phyloP scores from a whole-genome alignment of 1,140 invertebrate species.

The Acromyrmex heyeri region DNA sequence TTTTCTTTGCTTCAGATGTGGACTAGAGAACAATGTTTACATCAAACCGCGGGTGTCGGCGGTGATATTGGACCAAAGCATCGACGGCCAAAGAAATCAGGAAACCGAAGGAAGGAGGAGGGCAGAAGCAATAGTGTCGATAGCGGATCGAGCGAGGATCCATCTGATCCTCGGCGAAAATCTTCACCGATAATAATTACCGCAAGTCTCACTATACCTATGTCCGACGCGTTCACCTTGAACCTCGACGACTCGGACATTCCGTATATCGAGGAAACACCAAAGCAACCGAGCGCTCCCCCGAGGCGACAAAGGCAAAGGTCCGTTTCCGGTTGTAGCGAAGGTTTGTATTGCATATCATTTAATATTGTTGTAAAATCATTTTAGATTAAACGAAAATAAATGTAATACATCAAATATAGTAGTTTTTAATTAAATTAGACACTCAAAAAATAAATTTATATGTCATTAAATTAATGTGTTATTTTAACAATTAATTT shows the following conservation, averaged over 20 bases:
- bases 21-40: slow-evolving; percentile 91
- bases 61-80: slow-evolving; percentile 83
- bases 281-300: slow-evolving; percentile 80
- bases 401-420: not conserved
- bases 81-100: slow-evolving; percentile 81
- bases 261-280: slow-evolving; percentile 90
- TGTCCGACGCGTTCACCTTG: slow-evolving; percentile 86
- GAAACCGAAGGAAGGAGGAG: slow-evolving; percentile 85
- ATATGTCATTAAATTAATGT: not conserved
- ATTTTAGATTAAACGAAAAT: no score
- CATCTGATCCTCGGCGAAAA: slow-evolving; percentile 83
- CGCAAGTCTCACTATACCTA: slow-evolving; percentile 92
- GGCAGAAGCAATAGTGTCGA: slow-evolving; percentile 87
- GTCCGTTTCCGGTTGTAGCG: slow-evolving; percentile 83
- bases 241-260: slow-evolving; percentile 90
- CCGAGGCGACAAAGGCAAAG: slow-evolving; percentile 84
- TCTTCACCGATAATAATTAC: slow-evolving; percentile 91
- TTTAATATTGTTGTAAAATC: not conserved
- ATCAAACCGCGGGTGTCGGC: slow-evolving; percentile 90
- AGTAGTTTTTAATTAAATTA: not conserved
- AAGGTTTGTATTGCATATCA: slow-evolving; percentile 75
- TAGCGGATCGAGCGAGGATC: slow-evolving; percentile 85
- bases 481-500: not conserved
- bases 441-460: not conserved
- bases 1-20: slow-evolving; percentile 84